These are phyloP conservation scores for Mungos mungo DNA, from an alignment of 2,113 vertebrate species.

Conservation along the genomic window DNA sequence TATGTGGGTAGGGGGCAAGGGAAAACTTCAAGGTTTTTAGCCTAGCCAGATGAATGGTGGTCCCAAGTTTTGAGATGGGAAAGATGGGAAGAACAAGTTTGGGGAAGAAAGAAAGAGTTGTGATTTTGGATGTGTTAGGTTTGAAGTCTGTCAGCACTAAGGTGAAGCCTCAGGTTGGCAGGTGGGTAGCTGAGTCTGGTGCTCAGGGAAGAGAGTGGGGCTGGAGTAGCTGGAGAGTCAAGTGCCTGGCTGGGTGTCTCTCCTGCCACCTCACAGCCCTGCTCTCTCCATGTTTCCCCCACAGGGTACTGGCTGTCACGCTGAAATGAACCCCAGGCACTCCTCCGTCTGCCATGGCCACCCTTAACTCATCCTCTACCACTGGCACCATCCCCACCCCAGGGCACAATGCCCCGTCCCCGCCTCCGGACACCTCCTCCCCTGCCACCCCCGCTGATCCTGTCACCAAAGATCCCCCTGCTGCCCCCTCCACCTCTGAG, in stretches of 20 bases:
- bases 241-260: neutral
- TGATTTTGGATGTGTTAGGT: neutral
- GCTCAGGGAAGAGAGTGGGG: neutral
- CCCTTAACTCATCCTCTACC: slow-evolving; percentile 78
- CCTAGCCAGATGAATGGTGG: neutral
- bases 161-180: neutral
- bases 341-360: slow-evolving; percentile 79
- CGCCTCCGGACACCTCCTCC: slow-evolving; percentile 73
- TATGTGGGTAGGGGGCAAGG: neutral
- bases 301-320: slow-evolving; percentile 76
- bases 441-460: slow-evolving; percentile 61
- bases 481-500: slow-evolving; percentile 58
- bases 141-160: neutral
- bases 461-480: slow-evolving; percentile 84
- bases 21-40: neutral
- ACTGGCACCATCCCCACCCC: slow-evolving; percentile 56
- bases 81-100: neutral
- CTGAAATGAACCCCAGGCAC: slow-evolving; percentile 82
- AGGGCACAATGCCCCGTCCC: slow-evolving; percentile 78
- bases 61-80: neutral
- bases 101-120: neutral
- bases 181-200: neutral
- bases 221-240: neutral
- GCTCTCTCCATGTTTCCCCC: neutral
- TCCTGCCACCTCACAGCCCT: neutral